Evolutionary conservation across 2,888 invertebrate genomes (phyloP).

Genomic region (Pycnomerus fuliginosus): DNA sequence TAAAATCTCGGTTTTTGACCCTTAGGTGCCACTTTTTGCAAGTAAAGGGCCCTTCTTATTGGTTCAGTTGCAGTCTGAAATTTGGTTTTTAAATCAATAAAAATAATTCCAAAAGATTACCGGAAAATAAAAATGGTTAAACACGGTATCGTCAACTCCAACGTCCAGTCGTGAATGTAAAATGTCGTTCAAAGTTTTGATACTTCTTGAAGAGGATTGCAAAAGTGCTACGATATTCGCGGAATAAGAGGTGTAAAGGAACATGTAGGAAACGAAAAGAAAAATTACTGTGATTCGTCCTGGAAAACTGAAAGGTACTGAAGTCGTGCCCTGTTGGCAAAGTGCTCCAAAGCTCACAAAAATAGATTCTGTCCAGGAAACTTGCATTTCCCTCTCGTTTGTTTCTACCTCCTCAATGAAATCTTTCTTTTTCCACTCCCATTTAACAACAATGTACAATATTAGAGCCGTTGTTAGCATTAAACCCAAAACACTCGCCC

Average conservation of each 20-base stretch:
- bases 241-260: conserved; percentile 72
- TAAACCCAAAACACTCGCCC: conserved; percentile 59
- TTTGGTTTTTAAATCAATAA: conserved; percentile 29
- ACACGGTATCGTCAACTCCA: conserved; percentile 69
- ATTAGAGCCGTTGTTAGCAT: conserved; percentile 53
- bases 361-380: conserved; percentile 50
- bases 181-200: conserved; percentile 64
- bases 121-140: conserved; percentile 68
- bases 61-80: conserved; percentile 65
- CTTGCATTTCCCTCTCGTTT: conserved; percentile 7
- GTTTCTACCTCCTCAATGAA: conserved; percentile 8
- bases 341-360: conserved; percentile 60
- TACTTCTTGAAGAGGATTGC: conserved; percentile 70
- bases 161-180: conserved; percentile 65
- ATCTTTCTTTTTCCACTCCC: conserved; percentile 47
- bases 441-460: conserved; percentile 49
- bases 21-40: conserved; percentile 63
- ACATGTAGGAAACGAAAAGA: conserved; percentile 64
- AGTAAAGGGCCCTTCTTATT: conserved; percentile 62
- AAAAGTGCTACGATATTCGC: conserved; percentile 75
- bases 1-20: conserved; percentile 61
- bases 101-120: conserved; percentile 47
- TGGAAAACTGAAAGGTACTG: conserved; percentile 53
- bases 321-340: conserved; percentile 61
- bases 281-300: conserved; percentile 64